Conservation (phyloP, 92 coral and sea anemone species). For the Heliopora coerulea region DNA sequence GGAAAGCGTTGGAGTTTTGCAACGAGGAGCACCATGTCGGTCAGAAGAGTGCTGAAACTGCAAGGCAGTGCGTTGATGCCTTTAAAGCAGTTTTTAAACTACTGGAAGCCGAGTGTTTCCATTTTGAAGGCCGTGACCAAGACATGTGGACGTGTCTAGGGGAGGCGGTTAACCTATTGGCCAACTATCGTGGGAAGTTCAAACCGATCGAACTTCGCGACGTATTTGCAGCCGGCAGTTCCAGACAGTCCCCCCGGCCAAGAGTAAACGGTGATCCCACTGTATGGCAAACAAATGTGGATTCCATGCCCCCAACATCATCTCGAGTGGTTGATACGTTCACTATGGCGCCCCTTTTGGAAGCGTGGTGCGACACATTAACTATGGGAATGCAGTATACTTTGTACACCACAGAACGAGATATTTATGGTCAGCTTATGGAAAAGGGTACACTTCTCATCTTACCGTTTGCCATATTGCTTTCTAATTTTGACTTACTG, state of each 20-base stretch:
- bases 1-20: conserved; percentile 15
- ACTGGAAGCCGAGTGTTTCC: conserved; percentile 23
- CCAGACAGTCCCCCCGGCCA: not conserved
- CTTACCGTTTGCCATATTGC: not conserved
- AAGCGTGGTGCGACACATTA: conserved; percentile 19
- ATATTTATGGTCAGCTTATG: conserved; percentile 12
- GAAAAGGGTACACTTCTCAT: conserved; percentile 26
- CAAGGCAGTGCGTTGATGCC: conserved; percentile 1
- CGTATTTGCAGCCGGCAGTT: not conserved
- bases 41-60: not conserved
- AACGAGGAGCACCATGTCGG: conserved; percentile 15
- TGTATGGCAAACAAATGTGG: not conserved
- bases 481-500: conserved; percentile 24
- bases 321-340: not conserved
- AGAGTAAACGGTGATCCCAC: not conserved
- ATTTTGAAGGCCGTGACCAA: not conserved
- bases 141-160: conserved; percentile 24
- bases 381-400: conserved; percentile 21
- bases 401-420: conserved; percentile 25
- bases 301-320: not conserved
- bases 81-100: conserved; percentile 19
- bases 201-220: conserved; percentile 8
- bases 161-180: conserved; percentile 11
- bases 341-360: conserved; percentile 6
- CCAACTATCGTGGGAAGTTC: conserved; percentile 17